A percentile compares a stretch with the other conserved stretches of the same genome.
These are phyloP conservation scores for Ernsta delagoae DNA, from an alignment of 2,888 invertebrate genomes.

Conservation along the genomic window DNA sequence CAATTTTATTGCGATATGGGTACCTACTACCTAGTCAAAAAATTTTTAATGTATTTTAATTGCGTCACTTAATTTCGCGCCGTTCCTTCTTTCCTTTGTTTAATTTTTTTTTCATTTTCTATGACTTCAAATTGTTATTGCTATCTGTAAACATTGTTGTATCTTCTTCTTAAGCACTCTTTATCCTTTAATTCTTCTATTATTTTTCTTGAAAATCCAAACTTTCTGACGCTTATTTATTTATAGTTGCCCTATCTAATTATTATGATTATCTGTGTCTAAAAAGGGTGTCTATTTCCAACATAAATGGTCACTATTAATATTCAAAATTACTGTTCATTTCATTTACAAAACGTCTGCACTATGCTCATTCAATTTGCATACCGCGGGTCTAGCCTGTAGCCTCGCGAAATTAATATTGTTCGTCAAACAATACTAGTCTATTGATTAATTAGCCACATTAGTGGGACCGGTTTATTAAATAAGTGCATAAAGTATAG, in stretches of 20 bases:
- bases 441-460: constrained; percentile 75
- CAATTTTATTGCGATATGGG: constrained; percentile 20
- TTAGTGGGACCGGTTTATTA: constrained; percentile 74
- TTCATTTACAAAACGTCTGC: constrained; percentile 9
- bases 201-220: background rate
- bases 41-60: background rate
- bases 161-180: too few relatives aligned
- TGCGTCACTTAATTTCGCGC: too few relatives aligned
- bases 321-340: constrained; percentile 8
- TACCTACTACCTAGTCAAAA: background rate
- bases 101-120: too few relatives aligned
- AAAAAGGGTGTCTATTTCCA: background rate
- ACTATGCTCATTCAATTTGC: constrained; percentile 26
- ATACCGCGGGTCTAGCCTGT: constrained; percentile 20
- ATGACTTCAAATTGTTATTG: too few relatives aligned
- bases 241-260: background rate
- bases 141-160: too few relatives aligned
- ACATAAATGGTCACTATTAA: background rate
- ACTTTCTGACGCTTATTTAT: background rate
- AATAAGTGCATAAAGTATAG: constrained; percentile 74
- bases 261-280: background rate
- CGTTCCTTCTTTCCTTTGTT: too few relatives aligned
- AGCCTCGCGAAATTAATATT: constrained; percentile 47
- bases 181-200: too few relatives aligned
- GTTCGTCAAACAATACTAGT: constrained; percentile 52